A percentile compares a stretch with the other conserved stretches of the same genome.
Evolutionary conservation across 1,140 invertebrate species (phyloP).

Genomic region (Sarcophaga peregrina): DNA sequence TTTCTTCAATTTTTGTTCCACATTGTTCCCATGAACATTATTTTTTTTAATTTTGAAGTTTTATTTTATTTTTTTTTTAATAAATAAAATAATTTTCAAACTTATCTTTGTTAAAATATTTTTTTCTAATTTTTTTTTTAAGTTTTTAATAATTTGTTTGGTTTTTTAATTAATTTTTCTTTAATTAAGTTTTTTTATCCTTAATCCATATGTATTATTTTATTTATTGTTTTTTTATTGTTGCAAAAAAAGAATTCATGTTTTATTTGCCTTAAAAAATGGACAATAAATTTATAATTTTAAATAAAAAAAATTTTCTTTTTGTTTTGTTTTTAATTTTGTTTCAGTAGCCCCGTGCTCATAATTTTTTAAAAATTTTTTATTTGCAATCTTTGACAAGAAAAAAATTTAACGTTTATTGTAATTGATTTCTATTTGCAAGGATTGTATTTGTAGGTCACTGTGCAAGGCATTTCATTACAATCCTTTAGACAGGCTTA

Average conservation of each 20-base stretch:
- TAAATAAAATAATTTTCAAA: no score
- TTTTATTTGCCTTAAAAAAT: constrained; percentile 4
- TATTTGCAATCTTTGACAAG: no score
- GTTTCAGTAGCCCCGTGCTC: no score
- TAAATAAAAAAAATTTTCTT: neutral
- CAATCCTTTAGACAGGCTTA: no score
- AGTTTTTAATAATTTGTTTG: neutral
- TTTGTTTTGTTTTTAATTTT: no score
- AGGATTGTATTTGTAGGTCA: no score
- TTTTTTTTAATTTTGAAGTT: neutral
- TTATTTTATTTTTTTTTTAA: no score
- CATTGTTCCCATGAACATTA: neutral
- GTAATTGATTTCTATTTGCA: no score
- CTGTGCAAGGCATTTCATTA: no score
- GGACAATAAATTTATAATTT: neutral
- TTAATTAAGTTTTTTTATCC: neutral
- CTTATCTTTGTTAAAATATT: neutral
- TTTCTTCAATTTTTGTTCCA: neutral
- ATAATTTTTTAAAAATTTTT: no score
- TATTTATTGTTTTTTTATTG: neutral
- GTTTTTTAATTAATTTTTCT: neutral
- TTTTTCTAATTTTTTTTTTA: neutral
- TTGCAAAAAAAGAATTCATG: neutral
- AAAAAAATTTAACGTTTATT: no score
- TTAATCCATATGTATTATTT: neutral